Evolutionary conservation across 2,113 vertebrate species (phyloP).

Genomic region (Nycticebus coucang): DNA sequence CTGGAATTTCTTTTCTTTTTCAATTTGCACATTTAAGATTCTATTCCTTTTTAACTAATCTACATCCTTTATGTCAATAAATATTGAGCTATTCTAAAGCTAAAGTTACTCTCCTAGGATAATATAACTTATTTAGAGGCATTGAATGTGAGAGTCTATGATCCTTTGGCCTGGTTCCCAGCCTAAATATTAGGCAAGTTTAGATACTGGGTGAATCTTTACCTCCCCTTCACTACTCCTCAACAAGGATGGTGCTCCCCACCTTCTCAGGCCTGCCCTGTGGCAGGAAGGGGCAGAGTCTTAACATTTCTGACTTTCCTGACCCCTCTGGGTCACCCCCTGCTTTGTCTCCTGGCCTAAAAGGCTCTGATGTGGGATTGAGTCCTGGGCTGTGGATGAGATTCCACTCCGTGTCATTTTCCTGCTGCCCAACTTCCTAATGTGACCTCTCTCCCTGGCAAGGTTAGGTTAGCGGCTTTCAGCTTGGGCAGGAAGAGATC

Average conservation of each 20-base stretch:
- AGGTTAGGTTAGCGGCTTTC: not conserved
- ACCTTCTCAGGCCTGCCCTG: not conserved
- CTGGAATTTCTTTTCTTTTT: constrained; percentile 37
- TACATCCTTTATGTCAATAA: not conserved
- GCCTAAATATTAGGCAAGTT: not conserved
- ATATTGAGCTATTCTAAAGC: not conserved
- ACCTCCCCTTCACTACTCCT: not conserved
- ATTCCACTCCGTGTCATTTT: not conserved
- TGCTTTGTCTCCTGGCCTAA: not conserved
- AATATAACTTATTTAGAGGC: not conserved
- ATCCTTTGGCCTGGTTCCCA: not conserved
- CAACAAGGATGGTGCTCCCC: not conserved
- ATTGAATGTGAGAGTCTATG: not conserved
- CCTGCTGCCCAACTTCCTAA: not conserved
- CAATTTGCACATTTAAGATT: constrained; percentile 46
- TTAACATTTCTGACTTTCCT: not conserved
- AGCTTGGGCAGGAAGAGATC: not conserved
- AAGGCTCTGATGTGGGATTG: not conserved
- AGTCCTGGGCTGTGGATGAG: not conserved
- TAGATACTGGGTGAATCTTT: not conserved
- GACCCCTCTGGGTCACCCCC: not conserved
- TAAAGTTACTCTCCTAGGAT: constrained; percentile 8
- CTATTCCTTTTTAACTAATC: constrained; percentile 3
- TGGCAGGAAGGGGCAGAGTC: not conserved
- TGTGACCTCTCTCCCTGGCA: not conserved